Evolutionary conservation across 2,888 invertebrate species (phyloP).

Genomic region (Andrena dorsata): DNA sequence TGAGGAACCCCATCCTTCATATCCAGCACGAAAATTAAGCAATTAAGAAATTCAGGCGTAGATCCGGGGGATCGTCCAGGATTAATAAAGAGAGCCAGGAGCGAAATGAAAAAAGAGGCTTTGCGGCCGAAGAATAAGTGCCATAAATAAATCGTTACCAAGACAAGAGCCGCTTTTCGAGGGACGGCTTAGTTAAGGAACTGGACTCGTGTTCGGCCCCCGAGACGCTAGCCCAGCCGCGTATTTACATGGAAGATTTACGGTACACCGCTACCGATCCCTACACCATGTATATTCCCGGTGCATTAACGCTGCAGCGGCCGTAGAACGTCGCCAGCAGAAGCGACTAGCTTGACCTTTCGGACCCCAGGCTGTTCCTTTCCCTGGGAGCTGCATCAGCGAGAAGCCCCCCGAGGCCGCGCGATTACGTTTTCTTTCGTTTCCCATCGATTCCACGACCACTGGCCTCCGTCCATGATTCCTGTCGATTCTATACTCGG

Average conservation of each 20-base stretch:
- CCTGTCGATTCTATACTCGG: not conserved
- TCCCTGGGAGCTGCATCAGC: conserved; percentile 43
- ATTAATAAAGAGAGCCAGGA: not conserved
- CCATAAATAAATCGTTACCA: conserved; percentile 45
- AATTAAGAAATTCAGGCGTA: conserved; percentile 1
- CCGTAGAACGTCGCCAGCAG: conserved; percentile 65
- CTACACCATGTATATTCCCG: conserved; percentile 54
- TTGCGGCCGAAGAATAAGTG: conserved; percentile 14
- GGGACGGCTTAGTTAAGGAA: conserved; percentile 61
- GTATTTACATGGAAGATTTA: conserved; percentile 73
- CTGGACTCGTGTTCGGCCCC: conserved; percentile 49
- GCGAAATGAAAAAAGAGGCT: not conserved
- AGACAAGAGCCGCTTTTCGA: conserved; percentile 46
- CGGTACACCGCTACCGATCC: conserved; percentile 64
- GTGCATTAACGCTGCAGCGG: conserved; percentile 67
- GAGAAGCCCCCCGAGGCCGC: conserved; percentile 25
- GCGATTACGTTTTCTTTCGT: conserved; percentile 70
- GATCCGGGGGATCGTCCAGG: not conserved
- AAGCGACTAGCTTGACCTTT: conserved; percentile 68
- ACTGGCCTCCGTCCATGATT: not conserved
- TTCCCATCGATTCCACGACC: conserved; percentile 63
- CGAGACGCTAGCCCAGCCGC: conserved; percentile 57
- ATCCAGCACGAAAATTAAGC: too few species aligned
- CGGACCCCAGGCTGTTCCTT: conserved; percentile 47
- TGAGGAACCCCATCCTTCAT: too few species aligned